Conservation (phyloP, 2,113 vertebrate genomes). For the Sinocyclocheilus anophthalmus region DNA sequence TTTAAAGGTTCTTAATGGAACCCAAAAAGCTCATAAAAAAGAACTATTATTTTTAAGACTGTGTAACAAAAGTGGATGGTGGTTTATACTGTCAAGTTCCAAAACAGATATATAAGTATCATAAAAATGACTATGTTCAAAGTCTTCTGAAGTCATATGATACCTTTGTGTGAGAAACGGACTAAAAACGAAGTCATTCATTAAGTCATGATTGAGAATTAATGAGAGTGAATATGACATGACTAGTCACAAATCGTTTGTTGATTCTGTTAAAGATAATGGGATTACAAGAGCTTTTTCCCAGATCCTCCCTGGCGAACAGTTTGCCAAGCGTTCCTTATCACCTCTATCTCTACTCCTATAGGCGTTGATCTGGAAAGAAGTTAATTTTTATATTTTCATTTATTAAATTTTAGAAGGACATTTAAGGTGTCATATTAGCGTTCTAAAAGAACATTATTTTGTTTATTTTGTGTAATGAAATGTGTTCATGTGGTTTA, state of each 20-base stretch:
- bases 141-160: not conserved
- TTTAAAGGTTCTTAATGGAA: not conserved
- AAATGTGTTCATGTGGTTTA: too few species aligned
- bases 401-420: not conserved
- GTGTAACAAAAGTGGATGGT: not conserved
- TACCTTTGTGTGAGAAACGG: not conserved
- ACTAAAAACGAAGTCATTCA: not conserved
- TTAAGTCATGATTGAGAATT: conserved; percentile 40
- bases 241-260: conserved; percentile 44
- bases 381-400: not conserved
- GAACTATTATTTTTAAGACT: not conserved
- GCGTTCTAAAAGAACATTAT: too few species aligned
- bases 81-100: not conserved
- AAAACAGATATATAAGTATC: not conserved
- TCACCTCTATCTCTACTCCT: conserved; percentile 10
- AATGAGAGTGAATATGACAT: conserved; percentile 51
- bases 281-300: conserved; percentile 65
- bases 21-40: not conserved
- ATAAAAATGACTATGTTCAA: not conserved
- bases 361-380: not conserved
- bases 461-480: too few species aligned
- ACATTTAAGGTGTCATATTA: not conserved
- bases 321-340: conserved; percentile 41
- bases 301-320: conserved; percentile 46
- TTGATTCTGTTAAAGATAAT: conserved; percentile 68